A percentile compares a stretch with the other conserved stretches of the same genome.
Evolutionary conservation across 30 jellyfish, hydroid and myxozoan species (phyloP).

Genomic region (Mastigias papua): DNA sequence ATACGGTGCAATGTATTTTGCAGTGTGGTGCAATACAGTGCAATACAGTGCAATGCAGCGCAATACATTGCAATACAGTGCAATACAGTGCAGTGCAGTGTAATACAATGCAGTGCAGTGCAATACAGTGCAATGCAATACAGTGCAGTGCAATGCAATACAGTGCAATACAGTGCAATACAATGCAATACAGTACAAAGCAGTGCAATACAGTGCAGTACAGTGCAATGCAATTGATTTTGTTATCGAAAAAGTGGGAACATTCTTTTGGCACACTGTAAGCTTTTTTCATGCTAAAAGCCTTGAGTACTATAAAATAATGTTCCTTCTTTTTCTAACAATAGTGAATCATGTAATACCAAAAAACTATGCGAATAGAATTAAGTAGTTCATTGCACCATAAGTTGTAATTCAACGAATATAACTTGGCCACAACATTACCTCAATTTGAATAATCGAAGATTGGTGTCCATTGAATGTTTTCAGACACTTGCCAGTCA

Average conservation of each 20-base stretch:
- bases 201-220: not conserved
- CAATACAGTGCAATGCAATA: not conserved
- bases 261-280: no score
- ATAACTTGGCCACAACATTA: conserved; percentile 64
- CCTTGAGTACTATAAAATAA: no score
- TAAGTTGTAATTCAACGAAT: not conserved
- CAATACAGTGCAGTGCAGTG: conserved; percentile 2
- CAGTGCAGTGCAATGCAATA: not conserved
- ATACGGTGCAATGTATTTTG: not conserved
- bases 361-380: not conserved
- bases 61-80: conserved; percentile 17
- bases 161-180: not conserved
- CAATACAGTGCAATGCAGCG: conserved; percentile 1
- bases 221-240: no score
- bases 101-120: not conserved
- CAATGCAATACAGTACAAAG: not conserved
- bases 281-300: no score
- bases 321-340: no score
- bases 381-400: not conserved
- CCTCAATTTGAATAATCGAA: conserved; percentile 92
- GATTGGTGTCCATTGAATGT: conserved; percentile 88
- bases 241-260: no score
- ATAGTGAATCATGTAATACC: not conserved
- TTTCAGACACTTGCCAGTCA: conserved; percentile 84
- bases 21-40: not conserved